Conservation (phyloP, 2,888 invertebrate species). For the Polylopha cassiicola region DNA sequence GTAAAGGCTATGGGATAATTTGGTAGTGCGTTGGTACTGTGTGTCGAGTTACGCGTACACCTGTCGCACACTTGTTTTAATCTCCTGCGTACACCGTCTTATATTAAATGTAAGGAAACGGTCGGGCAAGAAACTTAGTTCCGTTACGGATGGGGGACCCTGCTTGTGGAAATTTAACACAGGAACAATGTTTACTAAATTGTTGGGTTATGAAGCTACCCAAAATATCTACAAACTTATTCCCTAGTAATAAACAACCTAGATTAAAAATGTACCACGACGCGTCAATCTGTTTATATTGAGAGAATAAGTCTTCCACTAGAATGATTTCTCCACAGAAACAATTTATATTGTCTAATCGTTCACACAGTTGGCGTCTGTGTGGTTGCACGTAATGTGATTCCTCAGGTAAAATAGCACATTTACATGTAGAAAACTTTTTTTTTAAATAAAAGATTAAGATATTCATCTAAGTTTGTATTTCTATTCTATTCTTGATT, state of each 20-base stretch:
- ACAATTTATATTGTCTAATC: constrained; percentile 3
- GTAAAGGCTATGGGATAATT: too few relatives aligned
- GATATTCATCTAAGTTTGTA: too few relatives aligned
- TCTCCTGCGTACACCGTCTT: constrained; percentile 18
- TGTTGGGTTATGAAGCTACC: too few relatives aligned
- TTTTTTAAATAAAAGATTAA: too few relatives aligned
- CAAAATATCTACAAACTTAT: too few relatives aligned
- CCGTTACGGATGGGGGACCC: constrained; percentile 10
- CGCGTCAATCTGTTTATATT: too few relatives aligned
- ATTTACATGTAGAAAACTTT: too few relatives aligned
- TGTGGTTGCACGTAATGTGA: not conserved
- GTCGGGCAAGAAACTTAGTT: constrained; percentile 11
- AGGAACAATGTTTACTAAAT: constrained; percentile 14
- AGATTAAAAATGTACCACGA: too few relatives aligned
- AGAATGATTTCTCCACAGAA: not conserved
- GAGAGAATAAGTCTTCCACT: constrained; percentile 1
- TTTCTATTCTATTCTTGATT: too few relatives aligned
- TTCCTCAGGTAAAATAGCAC: not conserved
- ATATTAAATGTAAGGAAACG: constrained; percentile 12
- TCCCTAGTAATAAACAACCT: too few relatives aligned
- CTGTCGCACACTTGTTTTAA: constrained; percentile 18
- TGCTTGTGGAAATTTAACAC: constrained; percentile 12
- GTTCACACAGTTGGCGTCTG: constrained; percentile 4
- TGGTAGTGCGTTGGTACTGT: not conserved
- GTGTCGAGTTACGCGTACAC: constrained; percentile 7